These are phyloP conservation scores for Cyprinodon variegatus DNA, from an alignment of 2,113 vertebrate species.

Conservation along the genomic window DNA sequence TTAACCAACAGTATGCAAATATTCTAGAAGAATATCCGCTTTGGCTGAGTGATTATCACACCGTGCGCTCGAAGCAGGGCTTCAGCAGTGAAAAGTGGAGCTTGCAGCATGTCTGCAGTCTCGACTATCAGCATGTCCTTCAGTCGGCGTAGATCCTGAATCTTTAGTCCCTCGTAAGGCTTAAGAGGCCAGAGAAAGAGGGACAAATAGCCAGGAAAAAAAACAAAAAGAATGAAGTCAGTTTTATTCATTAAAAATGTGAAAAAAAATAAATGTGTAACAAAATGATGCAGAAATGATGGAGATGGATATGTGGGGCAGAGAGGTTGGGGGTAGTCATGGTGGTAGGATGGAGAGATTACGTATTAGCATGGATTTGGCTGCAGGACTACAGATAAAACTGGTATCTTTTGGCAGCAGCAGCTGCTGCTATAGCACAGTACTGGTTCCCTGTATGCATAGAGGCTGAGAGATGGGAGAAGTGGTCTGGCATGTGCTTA, in stretches of 20 bases:
- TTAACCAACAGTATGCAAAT: background rate
- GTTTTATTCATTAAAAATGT: background rate
- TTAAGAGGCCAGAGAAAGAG: constrained; percentile 37
- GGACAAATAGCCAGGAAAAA: constrained; percentile 1
- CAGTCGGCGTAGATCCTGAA: constrained; percentile 92
- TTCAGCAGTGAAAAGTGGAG: constrained; percentile 96
- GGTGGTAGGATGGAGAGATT: constrained; percentile 37
- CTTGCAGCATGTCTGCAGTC: constrained; percentile 98
- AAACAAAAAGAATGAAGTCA: background rate
- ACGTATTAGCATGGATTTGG: constrained; percentile 56
- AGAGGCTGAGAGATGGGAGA: constrained; percentile 14
- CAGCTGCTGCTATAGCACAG: constrained; percentile 20
- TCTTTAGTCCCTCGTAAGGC: constrained; percentile 94
- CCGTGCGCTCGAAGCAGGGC: constrained; percentile 96
- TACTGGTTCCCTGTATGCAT: constrained; percentile 20
- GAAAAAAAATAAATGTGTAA: constrained; percentile 2
- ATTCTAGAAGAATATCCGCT: background rate
- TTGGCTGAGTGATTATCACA: constrained; percentile 49
- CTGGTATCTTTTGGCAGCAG: constrained; percentile 51
- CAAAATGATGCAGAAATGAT: background rate
- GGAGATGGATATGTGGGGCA: constrained; percentile 20
- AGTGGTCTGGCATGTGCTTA: background rate
- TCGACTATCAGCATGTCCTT: constrained; percentile 99
- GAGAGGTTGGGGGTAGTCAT: background rate
- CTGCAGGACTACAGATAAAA: constrained; percentile 51